These are phyloP conservation scores for Drosophila flavopinicola DNA, from an alignment of 2,888 invertebrate genomes.

Conservation along the genomic window DNA sequence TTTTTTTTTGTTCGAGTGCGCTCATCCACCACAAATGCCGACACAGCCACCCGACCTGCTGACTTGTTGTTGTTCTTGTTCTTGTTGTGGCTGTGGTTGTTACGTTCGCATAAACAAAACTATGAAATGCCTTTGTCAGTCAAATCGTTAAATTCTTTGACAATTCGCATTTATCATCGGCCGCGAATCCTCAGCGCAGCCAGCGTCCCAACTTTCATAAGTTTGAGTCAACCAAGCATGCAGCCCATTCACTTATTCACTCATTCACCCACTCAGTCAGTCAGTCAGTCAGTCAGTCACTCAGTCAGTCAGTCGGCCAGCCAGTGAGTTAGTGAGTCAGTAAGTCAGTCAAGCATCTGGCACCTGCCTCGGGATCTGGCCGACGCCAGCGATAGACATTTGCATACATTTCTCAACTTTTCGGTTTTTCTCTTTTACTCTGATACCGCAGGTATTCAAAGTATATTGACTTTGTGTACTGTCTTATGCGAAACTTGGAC, in stretches of 20 bases:
- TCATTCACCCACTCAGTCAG: conserved; percentile 10
- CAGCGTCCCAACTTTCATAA: conserved; percentile 50
- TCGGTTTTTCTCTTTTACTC: no score
- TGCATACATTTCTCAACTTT: conserved; percentile 74
- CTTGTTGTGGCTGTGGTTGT: no score
- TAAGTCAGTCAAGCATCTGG: conserved; percentile 54
- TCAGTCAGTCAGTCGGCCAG: no score
- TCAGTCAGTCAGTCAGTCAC: no score
- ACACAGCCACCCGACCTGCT: conserved; percentile 9
- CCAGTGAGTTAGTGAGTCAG: conserved; percentile 30
- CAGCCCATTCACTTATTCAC: conserved; percentile 6
- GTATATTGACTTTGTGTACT: no score
- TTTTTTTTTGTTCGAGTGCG: conserved; percentile 61
- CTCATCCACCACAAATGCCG: conserved; percentile 55
- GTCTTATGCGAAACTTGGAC: no score
- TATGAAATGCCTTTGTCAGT: conserved; percentile 77
- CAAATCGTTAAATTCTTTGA: conserved; percentile 73
- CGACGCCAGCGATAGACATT: conserved; percentile 59
- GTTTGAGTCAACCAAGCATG: conserved; percentile 46
- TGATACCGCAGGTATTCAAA: no score
- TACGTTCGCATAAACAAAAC: conserved; percentile 68
- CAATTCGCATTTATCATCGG: conserved; percentile 72
- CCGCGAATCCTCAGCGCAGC: conserved; percentile 27
- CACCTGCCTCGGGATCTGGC: conserved; percentile 64
- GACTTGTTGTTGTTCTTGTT: conserved; percentile 29